Evolutionary conservation across 2,113 vertebrate species (phyloP).

Genomic region (Neopipo cinnamomea): DNA sequence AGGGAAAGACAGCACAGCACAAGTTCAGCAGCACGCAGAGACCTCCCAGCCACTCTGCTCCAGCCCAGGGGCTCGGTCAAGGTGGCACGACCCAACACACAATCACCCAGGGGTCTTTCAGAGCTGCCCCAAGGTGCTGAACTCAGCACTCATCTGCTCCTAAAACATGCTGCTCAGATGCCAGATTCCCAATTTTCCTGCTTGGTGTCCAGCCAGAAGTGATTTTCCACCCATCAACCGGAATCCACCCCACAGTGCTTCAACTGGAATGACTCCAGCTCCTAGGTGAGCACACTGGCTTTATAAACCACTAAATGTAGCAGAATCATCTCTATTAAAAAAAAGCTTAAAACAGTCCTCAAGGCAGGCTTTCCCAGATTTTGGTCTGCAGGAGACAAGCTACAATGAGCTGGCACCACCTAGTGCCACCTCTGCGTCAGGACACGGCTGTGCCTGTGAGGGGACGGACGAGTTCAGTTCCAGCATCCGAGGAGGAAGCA

Average conservation of each 20-base stretch:
- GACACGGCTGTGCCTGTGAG: accelerated
- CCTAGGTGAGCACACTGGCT: accelerated
- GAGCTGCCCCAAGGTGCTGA: neutral
- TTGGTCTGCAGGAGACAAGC: neutral
- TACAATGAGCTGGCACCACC: conserved; percentile 30
- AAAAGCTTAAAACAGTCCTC: neutral
- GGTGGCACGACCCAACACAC: accelerated
- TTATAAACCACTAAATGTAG: neutral
- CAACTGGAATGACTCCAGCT: neutral
- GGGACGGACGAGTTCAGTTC: no score
- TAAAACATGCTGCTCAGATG: neutral
- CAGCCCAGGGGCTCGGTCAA: neutral
- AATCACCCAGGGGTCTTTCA: neutral
- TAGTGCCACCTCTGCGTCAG: neutral
- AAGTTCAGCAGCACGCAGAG: neutral
- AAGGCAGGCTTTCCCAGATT: neutral
- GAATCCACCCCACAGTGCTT: neutral
- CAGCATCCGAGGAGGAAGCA: accelerated
- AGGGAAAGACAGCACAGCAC: neutral
- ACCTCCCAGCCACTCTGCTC: neutral
- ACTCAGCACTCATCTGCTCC: neutral
- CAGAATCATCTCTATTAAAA: neutral
- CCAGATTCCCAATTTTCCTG: neutral
- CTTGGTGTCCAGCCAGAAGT: neutral
- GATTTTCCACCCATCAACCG: neutral